Conservation (phyloP, 2,797 vertebrate species). For the Potorous gilbertii region DNA sequence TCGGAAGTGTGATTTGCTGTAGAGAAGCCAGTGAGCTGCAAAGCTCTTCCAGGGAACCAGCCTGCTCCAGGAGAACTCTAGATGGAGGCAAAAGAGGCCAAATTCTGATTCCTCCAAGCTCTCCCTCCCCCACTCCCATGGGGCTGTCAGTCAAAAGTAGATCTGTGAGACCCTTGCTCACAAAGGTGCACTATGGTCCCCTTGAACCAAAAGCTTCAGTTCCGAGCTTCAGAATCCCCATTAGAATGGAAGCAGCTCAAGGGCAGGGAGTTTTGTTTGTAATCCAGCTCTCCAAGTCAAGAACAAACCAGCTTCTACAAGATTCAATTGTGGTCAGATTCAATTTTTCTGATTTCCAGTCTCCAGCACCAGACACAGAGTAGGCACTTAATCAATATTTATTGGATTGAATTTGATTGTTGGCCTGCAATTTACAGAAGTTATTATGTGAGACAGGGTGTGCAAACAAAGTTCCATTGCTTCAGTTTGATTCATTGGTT, state of each 20-base stretch:
- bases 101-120: not conserved
- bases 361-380: not conserved
- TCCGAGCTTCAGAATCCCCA: not conserved
- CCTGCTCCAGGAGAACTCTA: not conserved
- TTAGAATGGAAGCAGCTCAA: not conserved
- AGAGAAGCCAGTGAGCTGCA: not conserved
- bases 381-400: not conserved
- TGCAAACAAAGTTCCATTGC: not conserved
- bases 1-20: not conserved
- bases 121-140: not conserved
- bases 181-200: not conserved
- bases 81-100: not conserved
- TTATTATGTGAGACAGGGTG: not conserved
- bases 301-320: not conserved
- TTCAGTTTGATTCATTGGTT: not conserved
- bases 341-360: not conserved
- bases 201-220: not conserved
- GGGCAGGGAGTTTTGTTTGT: not conserved
- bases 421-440: not conserved
- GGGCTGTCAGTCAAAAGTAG: not conserved
- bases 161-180: not conserved
- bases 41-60: not conserved
- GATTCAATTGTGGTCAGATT: not conserved
- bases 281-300: not conserved
- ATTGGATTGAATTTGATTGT: not conserved